Evolutionary conservation across 2,797 vertebrate species (phyloP).

Genomic region (Lophotriccus pileatus): DNA sequence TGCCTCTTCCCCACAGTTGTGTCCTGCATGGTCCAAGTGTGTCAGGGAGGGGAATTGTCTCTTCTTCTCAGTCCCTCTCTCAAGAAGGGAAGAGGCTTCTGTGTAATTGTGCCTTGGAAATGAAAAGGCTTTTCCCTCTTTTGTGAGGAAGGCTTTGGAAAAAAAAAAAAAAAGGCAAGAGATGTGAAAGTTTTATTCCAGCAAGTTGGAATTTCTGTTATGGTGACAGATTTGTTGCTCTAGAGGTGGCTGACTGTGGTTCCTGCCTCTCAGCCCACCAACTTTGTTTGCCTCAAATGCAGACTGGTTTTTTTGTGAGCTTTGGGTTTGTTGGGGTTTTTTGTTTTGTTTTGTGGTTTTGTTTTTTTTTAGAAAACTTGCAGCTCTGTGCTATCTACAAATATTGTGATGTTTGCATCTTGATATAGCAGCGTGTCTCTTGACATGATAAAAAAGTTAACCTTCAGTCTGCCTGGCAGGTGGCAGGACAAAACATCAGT

Average conservation of each 20-base stretch:
- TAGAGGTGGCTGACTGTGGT: neutral
- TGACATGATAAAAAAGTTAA: neutral
- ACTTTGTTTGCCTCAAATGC: neutral
- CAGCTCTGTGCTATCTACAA: neutral
- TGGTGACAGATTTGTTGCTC: neutral
- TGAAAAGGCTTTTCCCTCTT: neutral
- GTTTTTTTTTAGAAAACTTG: neutral
- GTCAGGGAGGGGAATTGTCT: neutral
- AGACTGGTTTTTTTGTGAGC: accelerated
- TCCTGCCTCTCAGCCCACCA: neutral
- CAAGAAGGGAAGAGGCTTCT: neutral
- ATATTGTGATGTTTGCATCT: neutral
- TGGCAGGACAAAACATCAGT: neutral
- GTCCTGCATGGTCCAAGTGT: neutral
- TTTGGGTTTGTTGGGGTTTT: neutral
- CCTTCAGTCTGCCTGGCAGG: neutral
- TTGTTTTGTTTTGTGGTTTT: neutral
- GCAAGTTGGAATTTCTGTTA: neutral
- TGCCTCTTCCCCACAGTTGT: accelerated
- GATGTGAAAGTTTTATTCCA: neutral
- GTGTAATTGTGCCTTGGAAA: neutral
- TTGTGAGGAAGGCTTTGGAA: neutral
- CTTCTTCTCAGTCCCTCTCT: neutral
- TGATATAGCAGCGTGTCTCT: neutral
- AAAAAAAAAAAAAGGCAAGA: no score